Evolutionary conservation across 2,888 invertebrate species (phyloP), one percentile per base, ranked within the genome.

Genomic region (Platycheirus albimanus): DNA sequence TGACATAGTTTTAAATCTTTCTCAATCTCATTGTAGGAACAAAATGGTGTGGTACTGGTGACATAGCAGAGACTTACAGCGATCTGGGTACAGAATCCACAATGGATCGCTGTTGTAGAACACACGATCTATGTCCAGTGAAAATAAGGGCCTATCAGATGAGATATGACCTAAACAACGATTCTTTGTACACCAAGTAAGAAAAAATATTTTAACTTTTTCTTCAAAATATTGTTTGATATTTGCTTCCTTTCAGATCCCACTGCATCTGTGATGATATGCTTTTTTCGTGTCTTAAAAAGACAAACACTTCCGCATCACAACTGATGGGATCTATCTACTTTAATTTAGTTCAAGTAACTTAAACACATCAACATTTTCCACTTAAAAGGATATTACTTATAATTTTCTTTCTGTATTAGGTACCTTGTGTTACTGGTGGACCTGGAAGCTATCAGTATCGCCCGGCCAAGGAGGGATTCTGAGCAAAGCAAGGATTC

Each of bases 21-120:
- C 36, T 30, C 10, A 1, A 10, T 54, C 41, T 28, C 11, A 28
- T n/a, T 41, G 15, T 10, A 96, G 97, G 97, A 84, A 97, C 97
- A 41, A 97, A 97, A 90, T 97, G 97, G 97, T 98, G 98, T 88
- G 98, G 98, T 15, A 95, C 96, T 0, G 97, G 97, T 0, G 97
- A 97, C 90, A 94, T 96, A 86, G 97, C 98, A 0, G 91, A 93
- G 17, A 93, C 94, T 88, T 97, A 96, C 91, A 95, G 95, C 90
- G 97, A 98, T 91, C 92, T 98, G 85, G 98, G 98, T 43, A 92
- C 93, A 0, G 95, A 91, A 90, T 88, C 91, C 54, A 91, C 92
- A 33, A 93, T 96, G 86, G 97, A 97, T 91, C 92, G 94, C 86
- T 98, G 98, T 90, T 98, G 98, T 91, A 93, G 97, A 77, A 95